Percentiles rank a stretch among this genome's conserved stretches.
Conservation (phyloP, 2,797 vertebrate genomes). For the Chanos chanos region DNA sequence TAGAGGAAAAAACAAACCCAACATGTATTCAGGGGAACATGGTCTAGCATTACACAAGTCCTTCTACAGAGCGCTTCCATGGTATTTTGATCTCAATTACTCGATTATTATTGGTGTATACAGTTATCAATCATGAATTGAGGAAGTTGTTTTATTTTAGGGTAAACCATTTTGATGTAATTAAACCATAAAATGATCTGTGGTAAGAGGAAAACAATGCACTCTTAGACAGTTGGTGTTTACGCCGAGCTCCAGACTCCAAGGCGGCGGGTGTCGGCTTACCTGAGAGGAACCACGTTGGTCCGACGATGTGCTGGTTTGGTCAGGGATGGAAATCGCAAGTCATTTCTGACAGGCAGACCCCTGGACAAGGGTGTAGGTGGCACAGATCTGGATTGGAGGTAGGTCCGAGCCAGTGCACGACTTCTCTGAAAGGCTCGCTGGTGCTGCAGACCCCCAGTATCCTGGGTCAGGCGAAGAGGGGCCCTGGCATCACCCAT, state of each 20-base stretch:
- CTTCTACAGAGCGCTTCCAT: too few species aligned
- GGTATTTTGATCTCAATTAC: too few species aligned
- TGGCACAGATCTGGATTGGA: slow-evolving; percentile 42
- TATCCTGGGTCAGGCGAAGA: slow-evolving; percentile 44
- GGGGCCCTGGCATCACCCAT: slow-evolving; percentile 54
- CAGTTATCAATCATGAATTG: too few species aligned
- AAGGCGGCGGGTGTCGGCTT: slow-evolving; percentile 18
- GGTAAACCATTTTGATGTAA: neutral
- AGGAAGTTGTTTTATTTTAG: too few species aligned
- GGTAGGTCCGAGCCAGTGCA: slow-evolving; percentile 39
- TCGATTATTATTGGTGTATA: too few species aligned
- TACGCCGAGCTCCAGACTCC: neutral
- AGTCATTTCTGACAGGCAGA: slow-evolving; percentile 29
- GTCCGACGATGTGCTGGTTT: slow-evolving; percentile 41
- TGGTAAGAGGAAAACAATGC: neutral
- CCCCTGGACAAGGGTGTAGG: slow-evolving; percentile 27
- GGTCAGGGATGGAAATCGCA: slow-evolving; percentile 60
- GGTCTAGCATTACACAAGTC: too few species aligned
- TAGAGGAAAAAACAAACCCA: too few species aligned
- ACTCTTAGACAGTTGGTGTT: neutral
- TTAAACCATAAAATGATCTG: neutral
- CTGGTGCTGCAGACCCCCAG: slow-evolving; percentile 36
- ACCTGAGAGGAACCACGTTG: slow-evolving; percentile 60
- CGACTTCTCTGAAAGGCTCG: slow-evolving; percentile 37
- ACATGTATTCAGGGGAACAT: too few species aligned